Percentiles rank a stretch among this genome's conserved stretches.
Evolutionary conservation across 2,797 vertebrate genomes (phyloP).

Genomic region (Lophotriccus pileatus): DNA sequence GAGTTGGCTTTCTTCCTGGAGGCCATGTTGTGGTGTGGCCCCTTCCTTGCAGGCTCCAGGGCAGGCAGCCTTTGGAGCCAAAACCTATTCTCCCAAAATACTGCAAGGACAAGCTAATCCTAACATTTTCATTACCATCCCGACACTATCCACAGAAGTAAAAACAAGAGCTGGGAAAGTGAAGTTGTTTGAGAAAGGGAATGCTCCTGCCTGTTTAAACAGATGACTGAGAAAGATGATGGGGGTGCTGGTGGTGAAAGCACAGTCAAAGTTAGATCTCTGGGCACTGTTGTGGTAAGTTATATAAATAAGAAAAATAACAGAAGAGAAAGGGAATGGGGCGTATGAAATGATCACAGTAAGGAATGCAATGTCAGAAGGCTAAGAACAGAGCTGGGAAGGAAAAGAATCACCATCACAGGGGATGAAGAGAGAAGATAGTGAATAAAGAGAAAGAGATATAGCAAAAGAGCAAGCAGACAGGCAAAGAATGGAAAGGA

Average conservation of each 20-base stretch:
- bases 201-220: not conserved
- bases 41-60: not conserved
- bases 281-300: not conserved
- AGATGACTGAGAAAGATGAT: not conserved
- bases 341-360: not conserved
- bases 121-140: not conserved
- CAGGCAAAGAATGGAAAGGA: not conserved
- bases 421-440: not conserved
- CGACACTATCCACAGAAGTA: rapidly evolving
- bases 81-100: not conserved
- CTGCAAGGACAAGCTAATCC: not conserved
- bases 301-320: not conserved
- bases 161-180: not conserved
- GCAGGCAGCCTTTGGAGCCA: not conserved
- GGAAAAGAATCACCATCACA: not conserved
- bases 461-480: not conserved
- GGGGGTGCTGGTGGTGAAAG: not conserved
- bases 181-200: not conserved
- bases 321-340: not conserved
- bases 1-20: not conserved
- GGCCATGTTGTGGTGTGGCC: not conserved
- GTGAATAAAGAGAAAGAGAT: not conserved
- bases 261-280: not conserved
- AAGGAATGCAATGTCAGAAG: not conserved
- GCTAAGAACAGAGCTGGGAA: not conserved